Evolutionary conservation across 2,888 invertebrate genomes (phyloP), one percentile per base, ranked within the genome.

Genomic region (Argynnis bischoffii): DNA sequence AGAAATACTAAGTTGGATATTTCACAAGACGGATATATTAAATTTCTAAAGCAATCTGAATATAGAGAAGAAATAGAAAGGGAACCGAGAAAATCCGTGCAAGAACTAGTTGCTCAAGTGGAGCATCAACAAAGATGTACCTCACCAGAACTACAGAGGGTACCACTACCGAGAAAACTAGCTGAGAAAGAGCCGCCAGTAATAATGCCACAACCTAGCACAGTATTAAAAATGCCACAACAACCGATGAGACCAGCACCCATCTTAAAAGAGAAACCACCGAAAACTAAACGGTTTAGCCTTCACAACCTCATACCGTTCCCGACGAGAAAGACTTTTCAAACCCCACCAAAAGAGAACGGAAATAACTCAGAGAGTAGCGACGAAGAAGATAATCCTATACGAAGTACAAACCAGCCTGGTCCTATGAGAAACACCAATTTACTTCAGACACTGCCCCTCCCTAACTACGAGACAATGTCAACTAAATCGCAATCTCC

Each of bases 31-130:
- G 93, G 93, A n/a, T 93, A 93, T 70, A 89, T 93, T 0, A 92
- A 88, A 75, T 82, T 93, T 46, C 83, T 86, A 31, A 92, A 92
- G 74, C 92, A 92, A 76, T 75, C 76, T 3, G 84, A 75, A 63
- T 83, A 83, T 72, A 72, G 76, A 64, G 82, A 81, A 63, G 84
- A 85, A 31, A 76, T 83, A 26, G 86, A 83, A 61, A 86, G 87
- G 70, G 88, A 87, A 61, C 88, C 89, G 2, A 87, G 94, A 55
- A 94, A 91, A 74, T 93, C 94, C 0, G 95, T 95, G 0, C 95
- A 94, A 76, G 95, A 95, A 78, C 83, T 95, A 74, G 94, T 95
- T 31, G 95, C 94, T 1, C 92, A 93, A 79, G 94, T 94, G 13
- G 95, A 95, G 80, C 90, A 89, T 41, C 87, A 93, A 63, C 89